Conservation (phyloP, 1,140 invertebrate species). For the Drosophila kikkawai region DNA sequence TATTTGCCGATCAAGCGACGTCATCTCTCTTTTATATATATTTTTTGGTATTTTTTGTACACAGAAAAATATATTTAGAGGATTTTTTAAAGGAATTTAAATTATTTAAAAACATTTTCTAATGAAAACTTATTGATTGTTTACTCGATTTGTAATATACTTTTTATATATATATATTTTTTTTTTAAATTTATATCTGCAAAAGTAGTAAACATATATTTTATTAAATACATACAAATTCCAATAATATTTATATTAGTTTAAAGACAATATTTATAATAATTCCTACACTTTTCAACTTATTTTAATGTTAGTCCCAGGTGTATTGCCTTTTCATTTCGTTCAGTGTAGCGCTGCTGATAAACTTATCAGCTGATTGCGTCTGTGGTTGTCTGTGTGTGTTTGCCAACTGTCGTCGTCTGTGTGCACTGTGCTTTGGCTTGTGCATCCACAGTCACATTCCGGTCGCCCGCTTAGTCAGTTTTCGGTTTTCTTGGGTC, state of each 20-base stretch:
- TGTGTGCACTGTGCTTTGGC: slow-evolving; percentile 16
- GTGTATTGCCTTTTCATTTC: background rate
- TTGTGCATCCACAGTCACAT: slow-evolving; percentile 49
- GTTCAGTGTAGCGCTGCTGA: slow-evolving; percentile 40
- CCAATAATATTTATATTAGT: background rate
- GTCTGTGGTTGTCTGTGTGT: slow-evolving; percentile 13
- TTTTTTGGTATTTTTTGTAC: background rate
- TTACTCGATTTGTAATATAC: background rate
- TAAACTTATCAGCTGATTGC: slow-evolving; percentile 71
- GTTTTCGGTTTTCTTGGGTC: slow-evolving; percentile 27
- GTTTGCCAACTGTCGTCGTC: slow-evolving; percentile 24
- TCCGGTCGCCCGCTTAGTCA: slow-evolving; percentile 56
- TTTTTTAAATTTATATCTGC: background rate
- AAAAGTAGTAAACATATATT: background rate
- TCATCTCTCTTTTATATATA: slow-evolving; percentile 11
- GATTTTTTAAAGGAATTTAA: background rate
- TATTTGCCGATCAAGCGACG: slow-evolving; percentile 7
- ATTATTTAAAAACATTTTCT: background rate
- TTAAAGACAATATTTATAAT: background rate
- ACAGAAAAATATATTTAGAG: background rate
- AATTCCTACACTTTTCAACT: background rate
- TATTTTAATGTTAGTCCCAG: background rate
- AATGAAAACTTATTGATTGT: background rate
- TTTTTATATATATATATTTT: background rate
- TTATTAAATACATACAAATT: background rate